Percentiles rank a stretch among this genome's conserved stretches.
Conservation (phyloP, 1,140 invertebrate species). For the Drosophila arawakana region DNA sequence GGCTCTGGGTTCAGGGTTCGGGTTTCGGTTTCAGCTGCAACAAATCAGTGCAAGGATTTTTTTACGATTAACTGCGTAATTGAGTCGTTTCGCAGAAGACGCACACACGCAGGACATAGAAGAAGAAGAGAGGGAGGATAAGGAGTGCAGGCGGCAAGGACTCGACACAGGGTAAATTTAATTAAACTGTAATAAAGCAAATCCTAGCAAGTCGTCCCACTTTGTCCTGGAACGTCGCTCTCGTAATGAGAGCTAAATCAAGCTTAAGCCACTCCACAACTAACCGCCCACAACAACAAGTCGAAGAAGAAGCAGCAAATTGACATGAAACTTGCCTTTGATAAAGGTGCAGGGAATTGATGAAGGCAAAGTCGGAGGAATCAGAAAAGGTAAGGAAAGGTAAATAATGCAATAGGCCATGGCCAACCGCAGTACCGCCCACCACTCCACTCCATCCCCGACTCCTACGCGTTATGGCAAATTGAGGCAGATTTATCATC, state of each 20-base stretch:
- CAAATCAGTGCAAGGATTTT: conserved; percentile 85
- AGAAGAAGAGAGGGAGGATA: conserved; percentile 12
- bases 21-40: conserved; percentile 82
- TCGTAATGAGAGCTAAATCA: conserved; percentile 84
- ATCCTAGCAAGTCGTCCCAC: conserved; percentile 56
- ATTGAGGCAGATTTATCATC: conserved; percentile 84
- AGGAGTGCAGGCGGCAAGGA: conserved; percentile 2
- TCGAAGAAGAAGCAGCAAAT: conserved; percentile 30
- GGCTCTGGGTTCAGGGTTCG: conserved; percentile 21
- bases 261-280: conserved; percentile 74
- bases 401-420: conserved; percentile 64
- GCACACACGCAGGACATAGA: conserved; percentile 25
- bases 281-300: conserved; percentile 61
- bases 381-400: neutral
- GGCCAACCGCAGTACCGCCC: conserved; percentile 14
- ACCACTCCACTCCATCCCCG: neutral
- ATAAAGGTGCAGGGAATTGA: conserved; percentile 54
- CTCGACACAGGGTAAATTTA: conserved; percentile 64
- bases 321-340: conserved; percentile 79
- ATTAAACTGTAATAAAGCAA: conserved; percentile 85
- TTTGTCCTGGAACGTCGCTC: neutral
- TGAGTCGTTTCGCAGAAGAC: conserved; percentile 79
- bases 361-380: neutral
- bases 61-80: conserved; percentile 85
- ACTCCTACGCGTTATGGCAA: conserved; percentile 68